phyloP scores from a whole-genome alignment of 2,113 vertebrate species.

The Poeciliopsis prolifica region DNA sequence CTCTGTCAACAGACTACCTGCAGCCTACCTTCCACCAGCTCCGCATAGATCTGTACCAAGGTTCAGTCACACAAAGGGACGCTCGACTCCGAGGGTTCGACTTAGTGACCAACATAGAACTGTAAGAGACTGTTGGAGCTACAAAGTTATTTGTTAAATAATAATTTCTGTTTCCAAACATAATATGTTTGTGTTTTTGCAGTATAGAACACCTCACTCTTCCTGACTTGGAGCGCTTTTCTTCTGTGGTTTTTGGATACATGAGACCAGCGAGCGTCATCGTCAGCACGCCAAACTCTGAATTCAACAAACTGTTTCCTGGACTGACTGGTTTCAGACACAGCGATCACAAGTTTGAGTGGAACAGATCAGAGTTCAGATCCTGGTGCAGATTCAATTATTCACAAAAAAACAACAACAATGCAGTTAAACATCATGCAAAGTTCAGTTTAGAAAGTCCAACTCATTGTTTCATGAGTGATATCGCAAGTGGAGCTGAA shows the following conservation, averaged over 20 bases:
- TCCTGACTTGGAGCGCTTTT: conserved; percentile 84
- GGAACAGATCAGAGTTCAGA: conserved; percentile 88
- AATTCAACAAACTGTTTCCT: conserved; percentile 89
- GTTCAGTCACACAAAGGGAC: conserved; percentile 89
- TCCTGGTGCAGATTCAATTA: conserved; percentile 81
- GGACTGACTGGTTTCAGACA: conserved; percentile 82
- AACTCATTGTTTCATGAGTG: neutral
- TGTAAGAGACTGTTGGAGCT: conserved; percentile 79
- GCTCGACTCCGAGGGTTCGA: conserved; percentile 89
- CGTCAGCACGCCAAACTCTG: conserved; percentile 92
- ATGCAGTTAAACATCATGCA: neutral
- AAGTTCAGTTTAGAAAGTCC: neutral
- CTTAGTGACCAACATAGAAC: conserved; percentile 89
- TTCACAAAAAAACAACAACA: neutral
- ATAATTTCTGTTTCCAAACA: neutral
- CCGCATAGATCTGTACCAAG: conserved; percentile 86
- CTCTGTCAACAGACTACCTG: conserved; percentile 85
- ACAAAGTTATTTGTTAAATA: neutral
- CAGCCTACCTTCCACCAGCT: conserved; percentile 82
- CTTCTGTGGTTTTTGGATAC: conserved; percentile 91
- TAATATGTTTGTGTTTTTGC: conserved; percentile 13
- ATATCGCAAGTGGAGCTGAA: neutral
- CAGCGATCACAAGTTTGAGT: conserved; percentile 95
- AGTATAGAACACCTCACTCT: conserved; percentile 93
- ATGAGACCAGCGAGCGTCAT: conserved; percentile 86